Base-by-base conservation (phyloP, 2,797 vertebrate genomes). In the Pempheris klunzingeri region DNA sequence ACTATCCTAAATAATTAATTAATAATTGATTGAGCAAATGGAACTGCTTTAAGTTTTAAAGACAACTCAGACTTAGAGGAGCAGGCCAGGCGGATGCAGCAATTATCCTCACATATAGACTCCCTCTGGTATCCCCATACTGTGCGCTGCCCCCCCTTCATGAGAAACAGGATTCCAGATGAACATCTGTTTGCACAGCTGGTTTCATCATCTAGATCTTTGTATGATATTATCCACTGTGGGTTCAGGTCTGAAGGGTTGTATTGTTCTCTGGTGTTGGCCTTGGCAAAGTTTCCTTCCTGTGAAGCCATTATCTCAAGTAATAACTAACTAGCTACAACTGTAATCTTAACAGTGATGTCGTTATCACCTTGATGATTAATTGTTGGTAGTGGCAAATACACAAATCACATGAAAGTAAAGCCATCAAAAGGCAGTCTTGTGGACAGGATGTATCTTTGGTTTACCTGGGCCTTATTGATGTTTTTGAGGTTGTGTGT, bases 141-240 rank as follows among this genome's bases (percentile, higher is more conserved):
- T 83, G 76, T 54, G 36, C 15, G 59, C 59, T 54, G 36, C 15
- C 62, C 59, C 52, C 76, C 36, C 52, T 78, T 78, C 77, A 86
- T 82, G 72, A 83, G 74, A 87, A 87, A 86, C 59, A 67, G 71
- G 80, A 83, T 90, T 87, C 55, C 72, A 69, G 57, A 80, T 70
- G 78, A 90, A 91, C 92, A 94, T 93, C 93, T 93, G 93, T 90
- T 85, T 80, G 75, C 85, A 88, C 92, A 92, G 91, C 89, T 92
- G 91, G 74, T 84, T 91, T 89, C 71, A 76, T 90, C 86, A 89
- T 92, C 66, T 43, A 34, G 46, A 85, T 84, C 62, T 83, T 80
- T 84, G 81, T 84, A 78, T 82, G 78, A 84, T 86, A 80, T 71
- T 69, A 83, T 82, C 75, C 87, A 82, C 66, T 72, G 78, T 85